phyloP scores from a whole-genome alignment of 2,797 vertebrate genomes.

The Phrynocephalus forsythii region DNA sequence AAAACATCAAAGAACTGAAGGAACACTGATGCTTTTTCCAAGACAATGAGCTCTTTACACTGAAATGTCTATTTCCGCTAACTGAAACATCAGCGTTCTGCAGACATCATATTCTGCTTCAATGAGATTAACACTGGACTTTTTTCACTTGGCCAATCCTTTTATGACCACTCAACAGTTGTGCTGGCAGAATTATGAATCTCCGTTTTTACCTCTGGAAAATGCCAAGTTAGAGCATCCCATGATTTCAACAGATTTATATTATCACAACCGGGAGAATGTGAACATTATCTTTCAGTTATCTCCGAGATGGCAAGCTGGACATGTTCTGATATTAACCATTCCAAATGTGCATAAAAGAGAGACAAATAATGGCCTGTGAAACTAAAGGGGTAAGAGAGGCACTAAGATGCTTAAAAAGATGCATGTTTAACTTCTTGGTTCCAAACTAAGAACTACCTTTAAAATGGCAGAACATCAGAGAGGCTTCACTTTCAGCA shows the following conservation, averaged over 20 bases:
- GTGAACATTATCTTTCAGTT: background rate
- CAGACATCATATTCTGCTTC: background rate
- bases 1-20: background rate
- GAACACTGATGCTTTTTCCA: background rate
- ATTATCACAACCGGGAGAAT: background rate
- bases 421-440: background rate
- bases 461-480: background rate
- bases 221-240: background rate
- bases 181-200: too few relatives aligned
- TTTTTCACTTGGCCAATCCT: background rate
- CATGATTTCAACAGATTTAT: background rate
- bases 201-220: background rate
- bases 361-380: background rate
- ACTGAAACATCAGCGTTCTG: conserved; percentile 33
- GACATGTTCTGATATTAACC: background rate
- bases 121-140: background rate
- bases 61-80: background rate
- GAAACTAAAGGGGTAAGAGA: background rate
- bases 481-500: background rate
- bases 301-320: background rate
- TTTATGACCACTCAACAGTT: background rate
- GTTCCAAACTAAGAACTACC: background rate
- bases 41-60: background rate
- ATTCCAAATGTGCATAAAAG: background rate
- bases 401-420: background rate